Base-by-base conservation (phyloP, 2,888 invertebrate genomes). In the Agrochola lota region DNA sequence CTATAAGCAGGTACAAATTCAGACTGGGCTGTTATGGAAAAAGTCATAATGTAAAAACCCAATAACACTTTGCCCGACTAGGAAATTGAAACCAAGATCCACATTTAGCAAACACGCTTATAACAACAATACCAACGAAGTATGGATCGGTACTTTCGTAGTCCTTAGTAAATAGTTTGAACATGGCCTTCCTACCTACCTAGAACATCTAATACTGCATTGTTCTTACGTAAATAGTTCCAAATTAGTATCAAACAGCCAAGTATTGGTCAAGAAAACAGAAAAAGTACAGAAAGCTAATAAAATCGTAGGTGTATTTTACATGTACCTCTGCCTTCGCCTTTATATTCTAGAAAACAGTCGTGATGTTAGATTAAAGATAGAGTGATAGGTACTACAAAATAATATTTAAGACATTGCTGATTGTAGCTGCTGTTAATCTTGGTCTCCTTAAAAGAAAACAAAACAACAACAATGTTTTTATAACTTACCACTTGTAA, bases 401-500 rank as follows among this genome's bases (percentile, higher is more conserved):
- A 46, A 66, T 1, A 46, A 4, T 30, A 49, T 30, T 6, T 26
- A 20, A 12, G 7, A 46, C 46, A 30, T 30, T 69, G n/a, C n/a
- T 72, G 49, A 40, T 35, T 35, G n/a, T 9, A 49, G 46, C 1
- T 68, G 17, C 35, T 68, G 26, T 26, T 6, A 5, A 12, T 35
- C 12, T 15, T 70, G 20, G 15, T 49, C 15, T 26, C 49, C n/a
- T n/a, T n/a, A n/a, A n/a, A 35, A 15, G 2, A 52, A 23, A 26
- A 26, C 52, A 43, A 40, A 55, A 20, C 43, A 26, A 55, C 6
- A 40, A 55, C n/a, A 15, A 30, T 20, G 6, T 57, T 40, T 17
- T 52, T 62, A 9, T 26, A 64, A 57, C 76, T 76, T 66, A 76
- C 76, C 66, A 46, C 20, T 76, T 75, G 17, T 60, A 12, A n/a